These are phyloP conservation scores for Trissolcus japonicus DNA, from an alignment of 2,888 invertebrate species.

Conservation along the genomic window DNA sequence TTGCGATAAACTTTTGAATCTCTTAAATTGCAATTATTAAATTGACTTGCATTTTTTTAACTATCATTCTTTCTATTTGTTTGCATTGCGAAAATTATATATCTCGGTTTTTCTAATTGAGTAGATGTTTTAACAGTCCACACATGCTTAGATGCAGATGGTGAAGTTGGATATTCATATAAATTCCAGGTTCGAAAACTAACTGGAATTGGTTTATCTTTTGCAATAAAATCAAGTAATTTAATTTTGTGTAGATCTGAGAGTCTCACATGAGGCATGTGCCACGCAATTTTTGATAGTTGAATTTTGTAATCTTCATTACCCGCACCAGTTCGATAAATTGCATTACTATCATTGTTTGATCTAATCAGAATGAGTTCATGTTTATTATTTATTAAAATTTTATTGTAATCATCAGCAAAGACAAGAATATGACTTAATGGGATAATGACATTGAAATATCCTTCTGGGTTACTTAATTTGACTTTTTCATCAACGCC, in stretches of 20 bases:
- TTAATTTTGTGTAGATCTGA: not conserved
- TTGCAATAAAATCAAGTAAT: not conserved
- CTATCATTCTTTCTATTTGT: not conserved
- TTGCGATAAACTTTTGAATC: not conserved
- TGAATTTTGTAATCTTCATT: too few species aligned
- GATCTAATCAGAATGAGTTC: conserved; percentile 3
- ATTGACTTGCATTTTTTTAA: conserved; percentile 3
- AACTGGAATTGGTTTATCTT: conserved; percentile 1
- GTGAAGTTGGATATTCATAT: not conserved
- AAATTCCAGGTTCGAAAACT: conserved; percentile 3
- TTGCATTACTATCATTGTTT: conserved; percentile 5
- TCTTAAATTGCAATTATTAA: not conserved
- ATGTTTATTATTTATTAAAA: conserved; percentile 15
- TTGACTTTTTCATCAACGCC: conserved; percentile 20
- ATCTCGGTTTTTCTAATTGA: conserved; percentile 12
- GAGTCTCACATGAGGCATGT: too few species aligned
- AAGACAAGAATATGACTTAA: conserved; percentile 66
- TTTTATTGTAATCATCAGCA: conserved; percentile 10
- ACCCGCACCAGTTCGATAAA: not conserved
- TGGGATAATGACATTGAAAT: conserved; percentile 66
- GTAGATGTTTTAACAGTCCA: conserved; percentile 10
- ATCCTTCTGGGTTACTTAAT: conserved; percentile 22
- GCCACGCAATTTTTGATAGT: too few species aligned
- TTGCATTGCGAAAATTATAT: conserved; percentile 3
- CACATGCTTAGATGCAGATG: not conserved